These are phyloP conservation scores for Cephalopholis sonnerati DNA, from an alignment of 2,113 vertebrate genomes.

Conservation along the genomic window DNA sequence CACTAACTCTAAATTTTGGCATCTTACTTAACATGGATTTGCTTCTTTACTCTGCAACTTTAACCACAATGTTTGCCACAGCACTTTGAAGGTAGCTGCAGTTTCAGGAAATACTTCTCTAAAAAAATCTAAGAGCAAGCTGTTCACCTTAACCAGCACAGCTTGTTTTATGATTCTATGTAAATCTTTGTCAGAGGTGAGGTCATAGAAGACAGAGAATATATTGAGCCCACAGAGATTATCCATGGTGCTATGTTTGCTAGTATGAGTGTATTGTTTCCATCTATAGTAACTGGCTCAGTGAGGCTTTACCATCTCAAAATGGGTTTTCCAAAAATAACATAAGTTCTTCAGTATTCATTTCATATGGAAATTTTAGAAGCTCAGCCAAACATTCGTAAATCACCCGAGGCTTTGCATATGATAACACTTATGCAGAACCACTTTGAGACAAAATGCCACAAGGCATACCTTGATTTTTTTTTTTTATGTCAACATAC, in stretches of 20 bases:
- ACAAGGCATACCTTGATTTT: neutral
- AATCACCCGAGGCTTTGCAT: neutral
- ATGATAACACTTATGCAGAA: neutral
- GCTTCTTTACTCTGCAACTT: neutral
- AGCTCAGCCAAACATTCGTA: neutral
- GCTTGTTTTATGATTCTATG: neutral
- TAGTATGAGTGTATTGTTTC: neutral
- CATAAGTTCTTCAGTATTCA: too few species aligned
- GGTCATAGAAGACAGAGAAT: neutral
- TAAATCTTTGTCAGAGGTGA: neutral
- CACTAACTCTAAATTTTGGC: neutral
- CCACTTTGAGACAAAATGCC: neutral
- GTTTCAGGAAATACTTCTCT: neutral
- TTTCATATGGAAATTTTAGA: neutral
- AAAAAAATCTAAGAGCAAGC: neutral
- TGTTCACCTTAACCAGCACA: neutral
- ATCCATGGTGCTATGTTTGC: neutral
- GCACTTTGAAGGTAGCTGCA: neutral
- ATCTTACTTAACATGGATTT: neutral
- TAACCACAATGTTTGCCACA: neutral
- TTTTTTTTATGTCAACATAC: neutral
- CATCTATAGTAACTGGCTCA: neutral
- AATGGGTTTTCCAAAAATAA: neutral
- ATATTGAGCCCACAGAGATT: neutral
- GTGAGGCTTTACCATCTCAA: neutral